Conservation (phyloP, 2,113 vertebrate genomes). For the Maccullochella peelii region DNA sequence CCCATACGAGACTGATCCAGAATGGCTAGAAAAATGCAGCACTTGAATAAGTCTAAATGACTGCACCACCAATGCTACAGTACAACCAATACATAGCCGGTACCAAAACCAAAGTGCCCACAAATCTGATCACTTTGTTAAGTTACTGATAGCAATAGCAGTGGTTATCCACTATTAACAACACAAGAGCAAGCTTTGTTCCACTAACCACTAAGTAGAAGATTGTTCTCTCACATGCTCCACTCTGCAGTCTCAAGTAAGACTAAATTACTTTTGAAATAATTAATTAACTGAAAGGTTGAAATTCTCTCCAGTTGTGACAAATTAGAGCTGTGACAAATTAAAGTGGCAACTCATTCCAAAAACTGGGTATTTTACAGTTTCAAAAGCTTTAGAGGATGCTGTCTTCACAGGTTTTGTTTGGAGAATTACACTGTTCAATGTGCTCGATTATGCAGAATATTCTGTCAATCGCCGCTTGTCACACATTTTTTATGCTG, state of each 20-base stretch:
- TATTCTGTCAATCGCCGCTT: conserved; percentile 37
- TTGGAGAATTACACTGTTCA: conserved; percentile 31
- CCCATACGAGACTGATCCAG: not conserved
- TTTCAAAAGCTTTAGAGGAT: conserved; percentile 32
- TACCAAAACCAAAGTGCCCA: not conserved
- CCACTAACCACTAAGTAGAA: not conserved
- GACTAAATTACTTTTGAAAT: conserved; percentile 16
- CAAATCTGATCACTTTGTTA: not conserved
- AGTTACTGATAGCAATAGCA: not conserved
- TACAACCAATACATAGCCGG: not conserved
- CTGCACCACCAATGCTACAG: not conserved
- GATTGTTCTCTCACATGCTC: not conserved
- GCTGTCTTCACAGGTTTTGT: conserved; percentile 35
- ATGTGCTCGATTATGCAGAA: conserved; percentile 15
- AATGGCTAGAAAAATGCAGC: not conserved
- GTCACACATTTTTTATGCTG: conserved; percentile 22
- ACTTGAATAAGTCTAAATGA: not conserved
- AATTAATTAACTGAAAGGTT: conserved; percentile 38
- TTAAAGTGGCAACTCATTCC: conserved; percentile 28
- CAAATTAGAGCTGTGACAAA: conserved; percentile 53
- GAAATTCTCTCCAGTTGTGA: conserved; percentile 9
- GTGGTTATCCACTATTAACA: not conserved
- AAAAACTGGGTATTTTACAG: conserved; percentile 33
- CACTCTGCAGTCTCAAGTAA: not conserved
- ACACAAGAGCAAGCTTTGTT: not conserved